Evolutionary conservation across 2,113 vertebrate species (phyloP).

Genomic region (Phoxinus phoxinus): DNA sequence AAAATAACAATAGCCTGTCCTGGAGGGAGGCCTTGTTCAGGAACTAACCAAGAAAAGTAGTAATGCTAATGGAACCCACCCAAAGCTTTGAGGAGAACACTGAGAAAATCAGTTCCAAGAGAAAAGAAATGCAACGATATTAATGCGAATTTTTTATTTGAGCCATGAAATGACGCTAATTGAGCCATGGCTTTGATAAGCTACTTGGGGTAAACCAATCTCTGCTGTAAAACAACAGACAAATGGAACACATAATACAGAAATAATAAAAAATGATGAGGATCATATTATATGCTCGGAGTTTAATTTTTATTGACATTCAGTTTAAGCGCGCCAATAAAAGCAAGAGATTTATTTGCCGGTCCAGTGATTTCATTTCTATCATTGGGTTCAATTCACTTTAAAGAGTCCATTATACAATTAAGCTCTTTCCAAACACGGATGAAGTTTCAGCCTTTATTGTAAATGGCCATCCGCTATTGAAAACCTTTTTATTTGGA

Average conservation of each 20-base stretch:
- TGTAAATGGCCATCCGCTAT: not conserved
- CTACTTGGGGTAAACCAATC: not conserved
- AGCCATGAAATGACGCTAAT: not conserved
- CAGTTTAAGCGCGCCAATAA: not conserved
- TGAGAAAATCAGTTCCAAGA: not conserved
- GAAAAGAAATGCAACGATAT: constrained; percentile 16
- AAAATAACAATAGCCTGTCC: constrained; percentile 23
- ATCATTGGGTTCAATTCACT: constrained; percentile 18
- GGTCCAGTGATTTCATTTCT: not conserved
- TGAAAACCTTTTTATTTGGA: constrained; percentile 34
- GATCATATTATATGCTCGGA: not conserved
- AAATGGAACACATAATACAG: not conserved
- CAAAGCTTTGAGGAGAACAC: not conserved
- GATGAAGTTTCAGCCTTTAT: constrained; percentile 16
- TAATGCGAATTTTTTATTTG: not conserved
- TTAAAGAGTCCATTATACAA: constrained; percentile 11
- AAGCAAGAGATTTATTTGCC: constrained; percentile 27
- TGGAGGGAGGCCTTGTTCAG: not conserved
- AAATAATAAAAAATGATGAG: not conserved
- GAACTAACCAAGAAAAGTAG: constrained; percentile 22
- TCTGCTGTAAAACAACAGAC: constrained; percentile 2
- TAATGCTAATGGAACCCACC: constrained; percentile 31
- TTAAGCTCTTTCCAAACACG: constrained; percentile 11
- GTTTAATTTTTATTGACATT: not conserved
- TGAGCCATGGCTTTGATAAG: not conserved